Percentiles rank a stretch among this genome's conserved stretches.
Evolutionary conservation across 2,797 vertebrate species (phyloP).

Genomic region (Channallabes apus): DNA sequence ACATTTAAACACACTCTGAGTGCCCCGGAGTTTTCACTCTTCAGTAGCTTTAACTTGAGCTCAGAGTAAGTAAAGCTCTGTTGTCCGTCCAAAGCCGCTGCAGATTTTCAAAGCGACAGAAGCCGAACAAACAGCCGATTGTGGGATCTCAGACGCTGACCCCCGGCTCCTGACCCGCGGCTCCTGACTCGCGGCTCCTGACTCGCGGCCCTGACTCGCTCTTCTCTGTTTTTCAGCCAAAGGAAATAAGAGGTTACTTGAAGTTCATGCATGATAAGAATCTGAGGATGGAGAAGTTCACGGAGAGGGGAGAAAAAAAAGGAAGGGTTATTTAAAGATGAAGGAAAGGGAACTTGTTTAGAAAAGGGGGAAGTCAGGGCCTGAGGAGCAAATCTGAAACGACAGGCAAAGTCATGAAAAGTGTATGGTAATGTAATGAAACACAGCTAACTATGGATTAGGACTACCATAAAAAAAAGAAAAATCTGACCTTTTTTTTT

Average conservation of each 20-base stretch:
- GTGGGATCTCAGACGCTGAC: conserved; percentile 73
- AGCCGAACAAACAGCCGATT: conserved; percentile 76
- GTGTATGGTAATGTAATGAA: too few relatives aligned
- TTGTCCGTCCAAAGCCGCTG: conserved; percentile 62
- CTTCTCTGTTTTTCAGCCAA: conserved; percentile 63
- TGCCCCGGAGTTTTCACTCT: conserved; percentile 44
- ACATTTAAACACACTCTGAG: conserved; percentile 18
- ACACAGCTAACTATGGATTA: too few relatives aligned
- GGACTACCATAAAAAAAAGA: too few relatives aligned
- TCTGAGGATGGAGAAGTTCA: conserved; percentile 79
- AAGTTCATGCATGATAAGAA: conserved; percentile 79
- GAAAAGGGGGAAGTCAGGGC: conserved; percentile 67
- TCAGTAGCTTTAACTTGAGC: conserved; percentile 60
- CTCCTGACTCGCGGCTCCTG: too few relatives aligned
- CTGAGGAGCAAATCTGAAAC: conserved; percentile 61
- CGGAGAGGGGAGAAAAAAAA: conserved; percentile 59
- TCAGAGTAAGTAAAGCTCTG: conserved; percentile 53
- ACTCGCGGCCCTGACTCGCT: conserved; percentile 63
- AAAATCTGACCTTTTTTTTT: too few relatives aligned
- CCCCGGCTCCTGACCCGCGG: conserved; percentile 65
- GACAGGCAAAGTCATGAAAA: conserved; percentile 61
- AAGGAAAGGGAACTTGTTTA: conserved; percentile 73
- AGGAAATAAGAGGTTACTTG: conserved; percentile 74
- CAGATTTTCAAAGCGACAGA: conserved; percentile 69
- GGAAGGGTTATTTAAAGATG: conserved; percentile 72